Base-by-base conservation (phyloP, 2,888 invertebrate species). In the Parnassius glacialis region DNA sequence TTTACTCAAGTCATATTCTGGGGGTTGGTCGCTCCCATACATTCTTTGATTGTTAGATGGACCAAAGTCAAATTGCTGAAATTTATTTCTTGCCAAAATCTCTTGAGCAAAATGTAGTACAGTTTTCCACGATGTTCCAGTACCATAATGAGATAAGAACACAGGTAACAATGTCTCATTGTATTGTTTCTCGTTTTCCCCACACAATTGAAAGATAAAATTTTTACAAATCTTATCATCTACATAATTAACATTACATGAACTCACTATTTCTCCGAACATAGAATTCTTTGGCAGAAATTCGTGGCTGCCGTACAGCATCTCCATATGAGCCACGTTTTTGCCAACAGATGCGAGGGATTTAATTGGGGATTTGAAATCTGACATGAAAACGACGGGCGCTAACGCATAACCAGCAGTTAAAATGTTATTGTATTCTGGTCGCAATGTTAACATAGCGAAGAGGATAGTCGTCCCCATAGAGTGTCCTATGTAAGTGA, bases 381-480 rank as follows among this genome's bases (percentile, higher is more conserved):
- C 92, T 1, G 93, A 90, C 76, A 95, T 85, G 71, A 92, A 95
- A 0, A 93, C 94, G 0, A 95, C 93, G 0, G 96, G 96, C 1
- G 95, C 95, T 56, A 96, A 82, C 13, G 94, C 93, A 62, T 95
- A 93, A 74, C 94, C 95, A 0, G 93, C 92, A 56, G 91, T 92
- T 20, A 96, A 84, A 66, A 93, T 93, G 1, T 93, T 83, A 64
- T 95, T 94, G 65, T 95, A 94, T 75, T 95, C 93, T 0, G 95
- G 95, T 47, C 93, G 83, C 52, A 93, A 83, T 0, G 95, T 92
- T 65, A 96, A 90, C 87, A 96, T 93, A 0, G 94, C 94, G 73
- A 94, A 95, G 65, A 95, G 94, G 78, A 94, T 93, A 0, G 96
- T 95, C 0, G 96, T 96, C 0, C 98, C 98, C 94, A 98, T 97